Base-by-base conservation (phyloP, 1,140 invertebrate genomes). In the Aphis craccivora region DNA sequence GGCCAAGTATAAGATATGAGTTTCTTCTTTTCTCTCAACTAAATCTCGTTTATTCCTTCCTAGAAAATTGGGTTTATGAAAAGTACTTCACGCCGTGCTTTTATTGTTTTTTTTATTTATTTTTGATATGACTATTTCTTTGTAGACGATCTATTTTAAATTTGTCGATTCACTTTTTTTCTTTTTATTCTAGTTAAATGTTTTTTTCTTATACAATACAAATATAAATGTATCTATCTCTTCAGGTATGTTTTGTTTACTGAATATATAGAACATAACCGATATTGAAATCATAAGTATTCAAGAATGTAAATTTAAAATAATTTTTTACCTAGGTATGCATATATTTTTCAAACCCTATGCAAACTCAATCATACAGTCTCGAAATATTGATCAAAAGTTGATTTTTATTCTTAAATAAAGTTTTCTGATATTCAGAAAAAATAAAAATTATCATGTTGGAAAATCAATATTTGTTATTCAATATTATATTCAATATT, bases 1-100 rank as follows among this genome's bases (percentile, higher is more conserved):
- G 43, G 30, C 53, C 55, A 55, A 60, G 89, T 90, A 90, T 90
- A 90, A 90, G 67, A 90, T 90, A 90, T 67, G 89, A 67, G 22
- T 48, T n/a, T 22, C n/a, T 51, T 81, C 11, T 51, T 81, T 76
- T 35, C 43, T 43, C 5, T 43, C 7, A n/a, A 81, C 30, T 23
- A 35, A 76, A 76, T 45, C 45, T 91, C 20, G 43, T 91, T 91
- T 51, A 83, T 91, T 91, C 81, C 8, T 76, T 91, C 45, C 76
- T 51, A 35, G 45, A 25, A 91, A 51, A 91, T 91, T 83, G 67
- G 9, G 67, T 83, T 83, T 91, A 51, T 91, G 90, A 83, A 91
- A 91, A 91, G 90, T 83, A 83, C 67, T 91, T 90, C 89, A 37
- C 51, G n/a, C 87, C 48, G 40, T 23, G 9, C 6, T 40, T 30